phyloP scores from a whole-genome alignment of 2,888 invertebrate species.

The Lutraria lutraria region DNA sequence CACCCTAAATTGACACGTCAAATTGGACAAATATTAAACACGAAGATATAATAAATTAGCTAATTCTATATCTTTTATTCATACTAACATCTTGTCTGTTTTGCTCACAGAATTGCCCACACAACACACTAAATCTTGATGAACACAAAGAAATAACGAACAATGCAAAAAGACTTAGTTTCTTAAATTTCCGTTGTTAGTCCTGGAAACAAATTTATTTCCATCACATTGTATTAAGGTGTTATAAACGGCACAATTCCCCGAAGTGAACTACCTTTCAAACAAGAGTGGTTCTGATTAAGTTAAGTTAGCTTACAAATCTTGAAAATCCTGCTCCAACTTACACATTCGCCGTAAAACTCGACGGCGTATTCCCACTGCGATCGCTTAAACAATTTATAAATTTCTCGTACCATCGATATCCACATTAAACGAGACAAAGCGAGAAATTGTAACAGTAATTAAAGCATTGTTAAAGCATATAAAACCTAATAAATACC shows the following conservation, averaged over 20 bases:
- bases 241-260: constrained; percentile 21
- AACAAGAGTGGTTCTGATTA: constrained; percentile 33
- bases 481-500: constrained; percentile 64
- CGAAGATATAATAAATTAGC: not conserved
- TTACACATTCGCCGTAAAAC: constrained; percentile 57
- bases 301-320: constrained; percentile 36
- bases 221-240: constrained; percentile 31
- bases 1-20: not conserved
- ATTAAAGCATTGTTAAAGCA: constrained; percentile 60
- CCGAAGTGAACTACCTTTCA: constrained; percentile 36
- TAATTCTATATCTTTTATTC: not conserved
- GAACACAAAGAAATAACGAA: constrained; percentile 8
- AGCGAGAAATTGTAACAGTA: constrained; percentile 60
- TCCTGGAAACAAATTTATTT: constrained; percentile 18
- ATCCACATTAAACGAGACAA: constrained; percentile 55
- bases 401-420: constrained; percentile 59
- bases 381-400: constrained; percentile 63
- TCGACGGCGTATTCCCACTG: constrained; percentile 47
- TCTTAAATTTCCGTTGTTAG: constrained; percentile 5
- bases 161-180: not conserved
- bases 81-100: not conserved
- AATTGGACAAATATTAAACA: not conserved
- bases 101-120: not conserved
- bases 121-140: not conserved
- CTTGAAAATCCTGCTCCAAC: constrained; percentile 37